These are phyloP conservation scores for Drosophila lacicola DNA, from an alignment of 2,888 invertebrate genomes.

Conservation along the genomic window DNA sequence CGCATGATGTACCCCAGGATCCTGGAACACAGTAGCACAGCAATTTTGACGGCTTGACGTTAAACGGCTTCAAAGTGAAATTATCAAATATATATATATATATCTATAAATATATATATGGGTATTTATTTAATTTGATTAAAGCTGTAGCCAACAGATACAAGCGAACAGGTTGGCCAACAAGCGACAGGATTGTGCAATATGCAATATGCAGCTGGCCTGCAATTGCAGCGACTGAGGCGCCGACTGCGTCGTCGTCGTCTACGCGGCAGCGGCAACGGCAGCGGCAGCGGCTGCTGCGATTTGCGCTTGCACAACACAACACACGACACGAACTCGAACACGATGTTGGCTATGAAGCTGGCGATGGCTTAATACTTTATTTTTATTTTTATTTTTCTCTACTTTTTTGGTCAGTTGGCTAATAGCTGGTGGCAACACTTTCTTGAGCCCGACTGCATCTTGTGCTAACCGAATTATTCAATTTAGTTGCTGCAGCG, in stretches of 20 bases:
- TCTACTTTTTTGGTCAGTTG: slow-evolving; percentile 60
- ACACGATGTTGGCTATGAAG: slow-evolving; percentile 23
- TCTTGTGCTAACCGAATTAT: slow-evolving; percentile 23
- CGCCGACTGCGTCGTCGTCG: slow-evolving; percentile 13
- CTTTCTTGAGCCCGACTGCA: slow-evolving; percentile 56
- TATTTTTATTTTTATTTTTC: slow-evolving; percentile 19
- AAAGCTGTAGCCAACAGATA: slow-evolving; percentile 39
- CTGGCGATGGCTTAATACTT: slow-evolving; percentile 49
- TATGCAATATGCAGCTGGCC: slow-evolving; percentile 77
- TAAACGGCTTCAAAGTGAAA: slow-evolving; percentile 48
- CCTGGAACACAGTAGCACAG: slow-evolving; percentile 86
- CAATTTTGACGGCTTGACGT: slow-evolving; percentile 84
- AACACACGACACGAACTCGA: slow-evolving; percentile 46
- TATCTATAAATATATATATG: neutral
- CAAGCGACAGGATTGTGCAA: slow-evolving; percentile 77
- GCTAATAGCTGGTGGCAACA: slow-evolving; percentile 63
- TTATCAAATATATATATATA: slow-evolving; percentile 12
- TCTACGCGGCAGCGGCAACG: slow-evolving; percentile 7
- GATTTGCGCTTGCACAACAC: slow-evolving; percentile 68
- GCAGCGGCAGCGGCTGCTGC: slow-evolving; percentile 41
- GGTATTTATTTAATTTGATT: neutral
- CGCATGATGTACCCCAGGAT: slow-evolving; percentile 87
- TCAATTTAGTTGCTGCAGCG: slow-evolving; percentile 16
- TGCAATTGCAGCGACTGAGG: slow-evolving; percentile 40
- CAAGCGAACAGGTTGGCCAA: slow-evolving; percentile 69